Evolutionary conservation across 1,140 invertebrate species (phyloP).

Genomic region (Oncopodura yosiiana): DNA sequence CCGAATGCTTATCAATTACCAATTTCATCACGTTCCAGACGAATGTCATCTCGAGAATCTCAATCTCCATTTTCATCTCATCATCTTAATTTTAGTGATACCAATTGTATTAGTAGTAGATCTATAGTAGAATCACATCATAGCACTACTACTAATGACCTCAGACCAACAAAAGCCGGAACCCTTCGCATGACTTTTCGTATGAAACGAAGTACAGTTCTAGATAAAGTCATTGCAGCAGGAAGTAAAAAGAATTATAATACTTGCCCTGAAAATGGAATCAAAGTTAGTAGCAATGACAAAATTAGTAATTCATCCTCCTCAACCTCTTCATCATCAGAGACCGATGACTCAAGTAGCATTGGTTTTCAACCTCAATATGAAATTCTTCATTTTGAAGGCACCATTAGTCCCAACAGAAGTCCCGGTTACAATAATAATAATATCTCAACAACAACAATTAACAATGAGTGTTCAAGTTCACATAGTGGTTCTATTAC

Average conservation of each 20-base stretch:
- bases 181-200: constrained; percentile 53
- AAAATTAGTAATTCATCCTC: constrained; percentile 41
- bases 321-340: neutral
- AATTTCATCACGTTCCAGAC: neutral
- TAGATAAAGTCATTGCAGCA: constrained; percentile 73
- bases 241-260: constrained; percentile 58
- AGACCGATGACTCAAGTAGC: neutral
- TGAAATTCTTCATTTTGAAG: constrained; percentile 32
- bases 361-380: constrained; percentile 22
- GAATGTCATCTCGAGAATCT: constrained; percentile 11
- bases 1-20: neutral
- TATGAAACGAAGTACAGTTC: constrained; percentile 72
- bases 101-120: neutral
- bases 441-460: neutral
- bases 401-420: constrained; percentile 10
- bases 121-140: too few relatives aligned
- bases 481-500: neutral
- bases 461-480: neutral
- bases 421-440: constrained; percentile 7
- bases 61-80: neutral
- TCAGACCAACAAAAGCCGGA: neutral
- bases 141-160: constrained; percentile 3
- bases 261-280: constrained; percentile 44
- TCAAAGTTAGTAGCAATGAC: constrained; percentile 66
- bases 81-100: neutral